Percentiles rank a stretch among this genome's conserved stretches.
These are phyloP conservation scores for Spicauda simplicius DNA, from an alignment of 2,888 invertebrate genomes.

Conservation along the genomic window DNA sequence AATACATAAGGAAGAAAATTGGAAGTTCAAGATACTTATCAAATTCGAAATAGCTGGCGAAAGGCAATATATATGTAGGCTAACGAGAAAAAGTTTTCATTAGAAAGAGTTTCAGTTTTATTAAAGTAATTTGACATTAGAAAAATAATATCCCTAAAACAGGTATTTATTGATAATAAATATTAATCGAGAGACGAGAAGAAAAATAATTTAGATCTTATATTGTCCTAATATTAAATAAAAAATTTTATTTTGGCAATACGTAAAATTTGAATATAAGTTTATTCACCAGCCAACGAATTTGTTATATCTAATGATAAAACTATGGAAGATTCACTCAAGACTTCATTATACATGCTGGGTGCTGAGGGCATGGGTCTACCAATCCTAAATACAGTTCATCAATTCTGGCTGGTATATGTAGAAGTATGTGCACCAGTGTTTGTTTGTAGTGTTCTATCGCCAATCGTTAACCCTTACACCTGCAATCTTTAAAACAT, in stretches of 20 bases:
- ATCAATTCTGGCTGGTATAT: conserved; percentile 80
- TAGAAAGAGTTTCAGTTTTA: too few species aligned
- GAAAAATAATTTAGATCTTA: too few species aligned
- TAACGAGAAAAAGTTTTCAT: too few species aligned
- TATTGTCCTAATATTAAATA: too few species aligned
- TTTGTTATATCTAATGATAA: conserved; percentile 23
- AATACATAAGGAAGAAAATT: neutral
- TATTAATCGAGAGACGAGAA: too few species aligned
- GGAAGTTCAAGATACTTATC: neutral
- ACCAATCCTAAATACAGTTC: conserved; percentile 58
- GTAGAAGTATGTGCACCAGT: conserved; percentile 83
- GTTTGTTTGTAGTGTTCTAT: conserved; percentile 56
- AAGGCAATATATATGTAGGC: neutral
- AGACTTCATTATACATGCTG: conserved; percentile 61
- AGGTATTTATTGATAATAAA: too few species aligned
- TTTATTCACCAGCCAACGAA: conserved; percentile 25
- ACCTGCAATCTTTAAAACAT: conserved; percentile 51
- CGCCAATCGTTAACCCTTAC: conserved; percentile 53
- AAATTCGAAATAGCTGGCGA: conserved; percentile 24
- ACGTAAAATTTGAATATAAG: too few species aligned
- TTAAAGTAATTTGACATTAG: too few species aligned
- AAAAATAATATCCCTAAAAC: too few species aligned
- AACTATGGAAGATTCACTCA: conserved; percentile 44
- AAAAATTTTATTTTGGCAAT: too few species aligned
- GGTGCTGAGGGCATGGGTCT: conserved; percentile 64